These are phyloP conservation scores for Pterocles burchelli DNA, from an alignment of 2,113 vertebrate species.

Conservation along the genomic window DNA sequence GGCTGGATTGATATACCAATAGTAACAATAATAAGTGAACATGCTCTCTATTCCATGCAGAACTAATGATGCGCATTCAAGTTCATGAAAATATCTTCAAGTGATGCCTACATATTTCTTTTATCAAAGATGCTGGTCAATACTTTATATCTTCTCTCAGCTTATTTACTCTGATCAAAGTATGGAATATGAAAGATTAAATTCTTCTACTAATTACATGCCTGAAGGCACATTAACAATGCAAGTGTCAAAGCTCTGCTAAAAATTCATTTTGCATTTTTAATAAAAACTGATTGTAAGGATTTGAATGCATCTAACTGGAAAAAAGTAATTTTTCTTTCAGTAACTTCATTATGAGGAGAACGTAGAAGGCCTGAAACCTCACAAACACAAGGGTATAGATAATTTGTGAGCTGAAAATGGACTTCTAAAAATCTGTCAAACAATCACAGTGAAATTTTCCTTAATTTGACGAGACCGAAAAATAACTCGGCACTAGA, in stretches of 20 bases:
- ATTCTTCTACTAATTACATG: slow-evolving; percentile 83
- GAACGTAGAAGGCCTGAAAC: slow-evolving; percentile 16
- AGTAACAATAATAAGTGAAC: neutral
- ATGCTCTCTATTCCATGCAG: slow-evolving; percentile 27
- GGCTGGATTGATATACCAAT: neutral
- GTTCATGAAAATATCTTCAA: slow-evolving; percentile 65
- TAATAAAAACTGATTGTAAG: slow-evolving; percentile 79
- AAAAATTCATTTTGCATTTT: slow-evolving; percentile 82
- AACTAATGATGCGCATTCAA: slow-evolving; percentile 58
- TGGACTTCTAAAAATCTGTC: neutral
- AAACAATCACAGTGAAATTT: neutral
- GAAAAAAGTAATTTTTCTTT: slow-evolving; percentile 77
- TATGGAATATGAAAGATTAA: slow-evolving; percentile 84
- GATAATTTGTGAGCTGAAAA: slow-evolving; percentile 56
- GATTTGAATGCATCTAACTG: slow-evolving; percentile 77
- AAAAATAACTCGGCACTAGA: neutral
- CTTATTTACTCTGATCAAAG: slow-evolving; percentile 81
- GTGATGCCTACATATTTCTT: slow-evolving; percentile 64
- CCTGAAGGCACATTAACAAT: slow-evolving; percentile 86
- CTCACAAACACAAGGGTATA: slow-evolving; percentile 37
- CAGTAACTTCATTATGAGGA: slow-evolving; percentile 50
- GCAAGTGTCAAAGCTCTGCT: slow-evolving; percentile 78
- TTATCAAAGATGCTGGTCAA: slow-evolving; percentile 79
- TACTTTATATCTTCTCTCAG: slow-evolving; percentile 75
- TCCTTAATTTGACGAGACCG: neutral